phyloP scores from a whole-genome alignment of 2,113 vertebrate genomes.

The Austrofundulus limnaeus region DNA sequence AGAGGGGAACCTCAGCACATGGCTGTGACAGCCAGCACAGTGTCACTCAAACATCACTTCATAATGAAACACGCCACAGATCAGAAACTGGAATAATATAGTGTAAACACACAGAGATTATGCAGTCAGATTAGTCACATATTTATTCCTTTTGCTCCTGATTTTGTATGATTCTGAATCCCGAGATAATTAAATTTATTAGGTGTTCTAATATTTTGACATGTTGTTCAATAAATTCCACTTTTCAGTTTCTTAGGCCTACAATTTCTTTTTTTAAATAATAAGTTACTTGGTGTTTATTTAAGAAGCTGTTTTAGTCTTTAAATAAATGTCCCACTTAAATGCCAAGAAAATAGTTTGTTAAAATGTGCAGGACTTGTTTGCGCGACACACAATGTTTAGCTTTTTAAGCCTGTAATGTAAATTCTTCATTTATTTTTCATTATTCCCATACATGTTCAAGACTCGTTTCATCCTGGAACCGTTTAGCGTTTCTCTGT shows the following conservation, averaged over 20 bases:
- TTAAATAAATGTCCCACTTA: neutral
- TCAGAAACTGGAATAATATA: conserved; percentile 69
- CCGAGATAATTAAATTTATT: conserved; percentile 23
- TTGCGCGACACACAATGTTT: conserved; percentile 32
- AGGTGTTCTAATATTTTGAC: neutral
- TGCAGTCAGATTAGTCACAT: conserved; percentile 39
- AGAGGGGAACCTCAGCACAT: conserved; percentile 74
- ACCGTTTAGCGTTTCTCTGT: conserved; percentile 65
- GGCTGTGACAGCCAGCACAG: conserved; percentile 67
- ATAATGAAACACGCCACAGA: conserved; percentile 72
- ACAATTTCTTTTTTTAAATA: neutral
- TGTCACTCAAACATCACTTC: conserved; percentile 77
- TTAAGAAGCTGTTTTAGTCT: neutral
- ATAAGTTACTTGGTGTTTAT: neutral
- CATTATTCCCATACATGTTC: conserved; percentile 38
- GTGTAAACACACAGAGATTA: conserved; percentile 72
- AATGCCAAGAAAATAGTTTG: conserved; percentile 20
- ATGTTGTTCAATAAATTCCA: too few relatives aligned
- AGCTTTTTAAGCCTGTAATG: conserved; percentile 15
- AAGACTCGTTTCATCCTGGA: conserved; percentile 44
- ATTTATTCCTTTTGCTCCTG: conserved; percentile 43
- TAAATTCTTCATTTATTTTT: conserved; percentile 54
- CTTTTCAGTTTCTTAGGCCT: too few relatives aligned
- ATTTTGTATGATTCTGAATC: conserved; percentile 49
- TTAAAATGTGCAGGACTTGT: conserved; percentile 21